Evolutionary conservation across 2,113 vertebrate genomes (phyloP), one percentile per base, ranked within the genome.

Genomic region (Melanerpes formicivorus): DNA sequence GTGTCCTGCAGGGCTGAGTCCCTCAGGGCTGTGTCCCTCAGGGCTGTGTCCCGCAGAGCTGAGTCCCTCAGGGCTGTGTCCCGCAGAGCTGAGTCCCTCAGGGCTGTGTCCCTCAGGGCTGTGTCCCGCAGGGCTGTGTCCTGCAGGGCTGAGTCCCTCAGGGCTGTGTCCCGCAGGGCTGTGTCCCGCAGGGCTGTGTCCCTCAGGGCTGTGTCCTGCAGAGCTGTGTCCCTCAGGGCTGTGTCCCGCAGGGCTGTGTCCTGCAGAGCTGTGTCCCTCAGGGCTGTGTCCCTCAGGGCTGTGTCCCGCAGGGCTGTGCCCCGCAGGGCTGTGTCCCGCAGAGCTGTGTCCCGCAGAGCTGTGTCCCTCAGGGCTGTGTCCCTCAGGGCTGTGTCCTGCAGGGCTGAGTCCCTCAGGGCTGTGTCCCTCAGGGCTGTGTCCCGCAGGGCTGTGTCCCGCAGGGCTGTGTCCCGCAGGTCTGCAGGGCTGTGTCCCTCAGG

Each of bases 131-230:
- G 32, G 40, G 44, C 15, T 3, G 3, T n/a, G n/a, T n/a, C n/a
- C n/a, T n/a, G n/a, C n/a, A n/a, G n/a, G n/a, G n/a, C n/a, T n/a
- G n/a, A n/a, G n/a, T 48, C 46, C 46, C 19, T 18, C 18, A 19
- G 18, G 46, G 18, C 46, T 48, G 46, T 15, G 14, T 65, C 46
- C 14, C 14, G 2, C 14, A 32, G 32, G 40, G 44, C 15, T 3
- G 3, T n/a, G n/a, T 48, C 46, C 46, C 19, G 46, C 18, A 19
- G 18, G 46, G 18, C 46, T 48, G 46, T 15, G 14, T 65, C 46
- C 14, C 14, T 2, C 14, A 32, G 32, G 40, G 44, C 15, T 3
- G 3, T n/a, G n/a, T n/a, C n/a, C n/a, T n/a, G n/a, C n/a, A n/a
- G n/a, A n/a, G n/a, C n/a, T n/a, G n/a, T n/a, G n/a, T 48, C 46